Base-by-base conservation (phyloP, 2,113 vertebrate species). In the Sorex fumeus region DNA sequence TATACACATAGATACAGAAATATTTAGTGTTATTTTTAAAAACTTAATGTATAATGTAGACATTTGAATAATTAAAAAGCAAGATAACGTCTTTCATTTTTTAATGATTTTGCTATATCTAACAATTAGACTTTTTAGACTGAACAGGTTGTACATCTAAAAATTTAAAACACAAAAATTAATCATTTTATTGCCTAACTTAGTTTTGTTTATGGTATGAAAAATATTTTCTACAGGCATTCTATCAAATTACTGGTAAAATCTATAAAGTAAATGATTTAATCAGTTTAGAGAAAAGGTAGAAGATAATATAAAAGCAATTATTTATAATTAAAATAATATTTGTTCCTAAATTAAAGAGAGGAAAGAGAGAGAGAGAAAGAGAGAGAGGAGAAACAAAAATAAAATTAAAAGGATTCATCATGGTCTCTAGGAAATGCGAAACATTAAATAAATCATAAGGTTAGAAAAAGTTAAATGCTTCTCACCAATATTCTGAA, bases 391-490 rank as follows among this genome's bases (percentile, higher is more conserved):
- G 83, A 90, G 18, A 6, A 67, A 71, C 76, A 53, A 66, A 2
- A 71, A 28, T 30, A 16, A 47, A 67, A 71, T 45, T 45, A 77
- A 72, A 43, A 69, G 2, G 0, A 1, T 71, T 81, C 40, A 71
- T 45, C 32, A 75, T 7, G 71, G 13, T 53, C 34, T 66, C 13
- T 32, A 76, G 47, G 36, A 89, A 7, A 66, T 43, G 4, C 11
- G 45, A 80, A 93, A 19, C 71, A 69, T 90, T 32, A 85, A 95
- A 67, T 76, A 92, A 89, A n/a, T 47, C 81, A 23, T 13, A 15
- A 64, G 18, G 11, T 79, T 45, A 50, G 36, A 45, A 84, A 67
- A 78, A 47, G 21, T 45, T 72, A 81, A 83, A 62, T 47, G 53
- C 32, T 30, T 50, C 30, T 64, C 18, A 74, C 9, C 36, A 23